Evolutionary conservation across 2,113 vertebrate species (phyloP).

Genomic region (Callochromis pleurospilus): DNA sequence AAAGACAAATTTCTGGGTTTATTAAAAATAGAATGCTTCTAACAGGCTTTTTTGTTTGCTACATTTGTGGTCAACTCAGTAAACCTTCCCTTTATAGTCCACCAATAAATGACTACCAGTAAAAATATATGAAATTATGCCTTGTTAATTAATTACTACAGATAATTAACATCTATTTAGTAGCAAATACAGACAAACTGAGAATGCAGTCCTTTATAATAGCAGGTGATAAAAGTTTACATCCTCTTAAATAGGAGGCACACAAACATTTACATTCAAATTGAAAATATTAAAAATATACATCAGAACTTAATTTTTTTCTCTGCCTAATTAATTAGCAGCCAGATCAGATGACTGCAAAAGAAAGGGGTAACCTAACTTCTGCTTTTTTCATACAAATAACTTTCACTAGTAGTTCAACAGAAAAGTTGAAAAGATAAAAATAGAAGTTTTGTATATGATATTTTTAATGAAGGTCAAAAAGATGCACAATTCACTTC

Average conservation of each 20-base stretch:
- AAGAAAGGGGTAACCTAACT: not conserved
- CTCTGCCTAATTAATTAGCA: not conserved
- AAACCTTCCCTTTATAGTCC: not conserved
- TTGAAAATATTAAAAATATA: not conserved
- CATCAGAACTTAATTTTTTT: not conserved
- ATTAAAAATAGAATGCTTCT: not conserved
- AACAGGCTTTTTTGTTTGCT: not conserved
- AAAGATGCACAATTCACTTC: not conserved
- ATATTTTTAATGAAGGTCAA: not conserved
- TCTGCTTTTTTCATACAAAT: not conserved
- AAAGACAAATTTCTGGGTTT: not conserved
- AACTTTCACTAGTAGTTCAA: not conserved
- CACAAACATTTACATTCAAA: not conserved
- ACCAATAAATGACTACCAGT: not conserved
- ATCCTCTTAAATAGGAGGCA: not conserved
- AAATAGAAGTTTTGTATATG: not conserved
- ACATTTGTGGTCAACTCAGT: not conserved
- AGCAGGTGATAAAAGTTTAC: not conserved
- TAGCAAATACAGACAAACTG: not conserved
- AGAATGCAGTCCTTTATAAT: not conserved
- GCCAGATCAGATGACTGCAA: not conserved
- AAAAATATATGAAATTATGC: not conserved
- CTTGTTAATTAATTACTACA: not conserved
- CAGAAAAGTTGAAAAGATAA: not conserved
- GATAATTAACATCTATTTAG: not conserved